Evolutionary conservation across 2,888 invertebrate genomes (phyloP), one percentile per base, ranked within the genome.

Genomic region (Pasiphila rectangulata): DNA sequence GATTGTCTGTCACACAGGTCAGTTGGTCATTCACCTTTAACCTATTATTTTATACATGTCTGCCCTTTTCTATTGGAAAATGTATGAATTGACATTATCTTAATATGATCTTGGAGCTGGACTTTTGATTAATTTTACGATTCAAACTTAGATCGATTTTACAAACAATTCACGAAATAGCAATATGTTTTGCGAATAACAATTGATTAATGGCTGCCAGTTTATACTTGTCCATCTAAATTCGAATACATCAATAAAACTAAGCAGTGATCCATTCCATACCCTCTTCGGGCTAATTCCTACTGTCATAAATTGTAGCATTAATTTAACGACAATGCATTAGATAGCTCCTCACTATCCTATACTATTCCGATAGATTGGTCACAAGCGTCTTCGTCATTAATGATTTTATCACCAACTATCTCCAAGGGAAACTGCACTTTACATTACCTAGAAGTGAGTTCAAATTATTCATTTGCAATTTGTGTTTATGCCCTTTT

Each of bases 241-340:
- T 66, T 67, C 64, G 68, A 67, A 65, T 63, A 62, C 65, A 48
- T 52, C 51, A 37, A 48, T 52, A 50, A 43, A 55, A 51, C 40
- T 48, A 65, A 69, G 71, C 72, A 71, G 67, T 69, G 70, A 73
- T 75, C 72, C 68, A 71, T 73, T 51, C 58, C 56, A 56, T 59
- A 55, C 68, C 66, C 61, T 63, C 66, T 67, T 67, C 57, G 59
- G 61, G 75, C 78, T 83, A 83, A 84, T 83, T 83, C 82, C 79
- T 70, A 67, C 67, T 77, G 79, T 80, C 85, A 87, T 87, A 86
- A 87, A 88, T 87, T 78, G 71, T 81, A 63, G 83, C 80, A 88
- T 88, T 87, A 87, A 86, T 83, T 84, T 86, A 87, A 87, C 83
- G 86, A 85, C 83, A 79, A 75, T 78, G 72, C 86, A 85, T 88